These are phyloP conservation scores for Heliconius hortense DNA, from an alignment of 2,888 invertebrate genomes.

Conservation along the genomic window DNA sequence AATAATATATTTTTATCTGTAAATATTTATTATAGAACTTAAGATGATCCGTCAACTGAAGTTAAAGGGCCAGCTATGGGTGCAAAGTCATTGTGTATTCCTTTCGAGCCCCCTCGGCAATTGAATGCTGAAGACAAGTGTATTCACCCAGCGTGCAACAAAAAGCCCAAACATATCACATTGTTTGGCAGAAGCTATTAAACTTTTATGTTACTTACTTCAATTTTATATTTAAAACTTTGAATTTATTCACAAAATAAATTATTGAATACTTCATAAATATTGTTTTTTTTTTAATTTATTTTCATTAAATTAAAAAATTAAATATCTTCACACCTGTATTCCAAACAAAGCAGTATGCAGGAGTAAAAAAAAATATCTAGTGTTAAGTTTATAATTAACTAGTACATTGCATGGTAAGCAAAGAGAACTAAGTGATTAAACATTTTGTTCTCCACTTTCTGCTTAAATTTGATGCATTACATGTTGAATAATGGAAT, in stretches of 20 bases:
- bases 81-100: conserved; percentile 99
- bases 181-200: conserved; percentile 97
- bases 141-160: conserved; percentile 92
- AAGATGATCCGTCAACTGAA: conserved; percentile 81
- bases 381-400: no score
- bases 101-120: conserved; percentile 91
- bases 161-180: conserved; percentile 91
- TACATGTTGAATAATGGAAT: neutral
- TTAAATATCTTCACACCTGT: no score
- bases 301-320: neutral
- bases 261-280: conserved; percentile 11
- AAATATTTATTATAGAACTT: conserved; percentile 78
- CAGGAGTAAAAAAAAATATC: no score
- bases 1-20: neutral
- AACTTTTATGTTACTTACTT: neutral
- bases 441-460: neutral
- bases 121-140: conserved; percentile 86
- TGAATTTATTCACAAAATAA: conserved; percentile 19
- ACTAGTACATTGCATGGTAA: no score
- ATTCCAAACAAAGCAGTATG: no score
- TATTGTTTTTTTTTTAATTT: neutral
- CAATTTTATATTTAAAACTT: neutral
- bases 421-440: no score
- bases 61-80: conserved; percentile 97
- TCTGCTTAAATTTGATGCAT: neutral